These are phyloP conservation scores for Eristalis arbustorum DNA, from an alignment of 2,888 invertebrate genomes.

Conservation along the genomic window DNA sequence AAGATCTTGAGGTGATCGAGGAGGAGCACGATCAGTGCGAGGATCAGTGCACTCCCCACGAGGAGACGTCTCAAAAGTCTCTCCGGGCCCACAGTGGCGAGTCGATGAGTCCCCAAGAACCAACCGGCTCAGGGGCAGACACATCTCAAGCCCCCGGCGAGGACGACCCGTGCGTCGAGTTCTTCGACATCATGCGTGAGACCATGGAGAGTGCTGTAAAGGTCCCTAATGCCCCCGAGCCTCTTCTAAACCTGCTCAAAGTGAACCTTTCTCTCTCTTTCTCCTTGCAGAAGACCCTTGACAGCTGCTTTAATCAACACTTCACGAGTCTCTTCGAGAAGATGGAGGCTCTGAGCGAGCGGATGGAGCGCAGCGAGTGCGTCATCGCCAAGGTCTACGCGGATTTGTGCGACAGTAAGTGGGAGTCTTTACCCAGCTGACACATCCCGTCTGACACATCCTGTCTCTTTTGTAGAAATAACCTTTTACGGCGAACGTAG, in stretches of 20 bases:
- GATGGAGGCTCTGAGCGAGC: slow-evolving; percentile 54
- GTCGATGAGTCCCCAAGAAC: not conserved
- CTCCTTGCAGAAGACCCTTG: slow-evolving; percentile 68
- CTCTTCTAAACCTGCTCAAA: not conserved
- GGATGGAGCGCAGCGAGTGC: slow-evolving; percentile 62
- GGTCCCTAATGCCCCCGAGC: slow-evolving; percentile 28
- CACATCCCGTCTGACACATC: not conserved
- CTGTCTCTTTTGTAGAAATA: slow-evolving; percentile 66
- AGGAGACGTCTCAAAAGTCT: not conserved
- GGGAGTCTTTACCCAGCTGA: too few species aligned
- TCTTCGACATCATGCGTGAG: slow-evolving; percentile 75
- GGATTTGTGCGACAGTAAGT: slow-evolving; percentile 72
- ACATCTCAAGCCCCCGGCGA: slow-evolving; percentile 3
- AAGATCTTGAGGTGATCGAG: slow-evolving; percentile 65
- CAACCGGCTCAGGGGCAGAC: not conserved
- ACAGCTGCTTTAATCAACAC: slow-evolving; percentile 54
- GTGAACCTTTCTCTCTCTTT: not conserved
- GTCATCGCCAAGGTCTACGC: slow-evolving; percentile 59
- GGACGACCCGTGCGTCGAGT: slow-evolving; percentile 75
- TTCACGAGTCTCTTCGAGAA: slow-evolving; percentile 49
- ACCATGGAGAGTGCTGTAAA: slow-evolving; percentile 76
- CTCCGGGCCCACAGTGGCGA: too few species aligned
- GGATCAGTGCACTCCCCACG: not conserved
- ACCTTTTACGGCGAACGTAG: slow-evolving; percentile 71
- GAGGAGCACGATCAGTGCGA: slow-evolving; percentile 51